Evolutionary conservation across 30 jellyfish, hydroid and myxozoan species (phyloP), one percentile per base, ranked within the genome.

Genomic region (Mastigias papua): DNA sequence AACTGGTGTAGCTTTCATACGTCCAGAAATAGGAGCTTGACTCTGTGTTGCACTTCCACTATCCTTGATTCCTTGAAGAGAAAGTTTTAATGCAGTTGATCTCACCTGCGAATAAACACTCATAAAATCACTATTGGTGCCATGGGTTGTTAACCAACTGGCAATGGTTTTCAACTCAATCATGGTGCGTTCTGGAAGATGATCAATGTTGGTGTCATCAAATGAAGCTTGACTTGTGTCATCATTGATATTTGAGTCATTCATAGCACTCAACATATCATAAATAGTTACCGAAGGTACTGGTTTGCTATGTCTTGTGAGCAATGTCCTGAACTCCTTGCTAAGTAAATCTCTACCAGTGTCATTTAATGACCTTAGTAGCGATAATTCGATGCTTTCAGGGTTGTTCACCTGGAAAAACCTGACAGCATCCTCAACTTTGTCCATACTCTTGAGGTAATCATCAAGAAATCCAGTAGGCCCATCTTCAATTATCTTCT

Each of bases 61-160:
- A 48, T 85, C 94, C 73, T 28, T 58, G 76, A 85, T 62, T 79
- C 99, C 99, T 34, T 86, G 97, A 80, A 95, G 67, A 7, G 99
- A 95, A 48, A 85, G 89, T 73, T 73, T 76, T 69, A 95, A 90
- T 1, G 84, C 89, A 50, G 61, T 85, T 34, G 99, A 90, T 25
- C 99, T 89, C 54, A 86, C 81, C 76, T 95, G 99, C 16, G 97
- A 90, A 73, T 95, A 95, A 29, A 95, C 93, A 76, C 98, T 95
- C 98, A 90, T 90, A 84, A 95, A 95, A 86, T 95, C 99, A 1
- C 96, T 48, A 22, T 81, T 84, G 64, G 92, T 88, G 57, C 95
- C 97, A 71, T 95, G 97, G 67, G 67, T 86, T 26, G 93, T 81
- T 23, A 95, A 75, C 99, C 99, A 95, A 21, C 80, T 49, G 2